phyloP scores from a whole-genome alignment of 2,888 invertebrate species.

The Philhelius pedissequus region DNA sequence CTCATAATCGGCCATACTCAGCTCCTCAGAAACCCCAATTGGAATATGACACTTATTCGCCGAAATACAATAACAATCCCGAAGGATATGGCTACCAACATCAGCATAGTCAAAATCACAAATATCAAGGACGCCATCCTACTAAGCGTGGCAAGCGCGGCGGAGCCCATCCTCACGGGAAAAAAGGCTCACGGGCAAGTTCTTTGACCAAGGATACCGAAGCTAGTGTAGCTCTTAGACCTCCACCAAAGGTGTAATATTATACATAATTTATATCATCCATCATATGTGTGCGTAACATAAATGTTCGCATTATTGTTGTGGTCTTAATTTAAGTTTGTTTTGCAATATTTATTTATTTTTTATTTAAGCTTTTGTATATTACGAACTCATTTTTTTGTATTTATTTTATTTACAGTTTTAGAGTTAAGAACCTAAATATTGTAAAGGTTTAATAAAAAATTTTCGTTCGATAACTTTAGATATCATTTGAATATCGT shows the following conservation, averaged over 20 bases:
- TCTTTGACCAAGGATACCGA: constrained; percentile 73
- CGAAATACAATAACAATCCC: constrained; percentile 78
- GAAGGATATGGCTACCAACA: constrained; percentile 78
- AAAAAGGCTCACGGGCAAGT: constrained; percentile 67
- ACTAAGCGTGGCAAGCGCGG: constrained; percentile 76
- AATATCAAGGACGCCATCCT: constrained; percentile 70
- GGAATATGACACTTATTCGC: constrained; percentile 77
- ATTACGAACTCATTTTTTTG: neutral
- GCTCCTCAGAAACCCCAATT: constrained; percentile 49
- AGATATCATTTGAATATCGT: neutral
- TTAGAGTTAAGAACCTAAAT: neutral
- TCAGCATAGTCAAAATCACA: constrained; percentile 67
- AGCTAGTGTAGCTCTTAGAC: constrained; percentile 76
- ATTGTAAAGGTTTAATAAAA: neutral
- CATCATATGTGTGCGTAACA: neutral
- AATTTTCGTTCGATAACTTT: neutral
- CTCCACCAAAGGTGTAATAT: constrained; percentile 74
- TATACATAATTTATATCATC: neutral
- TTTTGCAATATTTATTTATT: constrained; percentile 64
- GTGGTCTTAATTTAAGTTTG: constrained; percentile 8
- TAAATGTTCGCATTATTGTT: neutral
- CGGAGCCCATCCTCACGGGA: constrained; percentile 68
- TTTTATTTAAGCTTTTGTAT: constrained; percentile 60
- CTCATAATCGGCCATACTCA: constrained; percentile 63
- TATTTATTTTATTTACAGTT: neutral